Evolutionary conservation across 30 jellyfish, hydroid and myxozoan species (phyloP).

Genomic region (Calvadosia cruxmelitensis): DNA sequence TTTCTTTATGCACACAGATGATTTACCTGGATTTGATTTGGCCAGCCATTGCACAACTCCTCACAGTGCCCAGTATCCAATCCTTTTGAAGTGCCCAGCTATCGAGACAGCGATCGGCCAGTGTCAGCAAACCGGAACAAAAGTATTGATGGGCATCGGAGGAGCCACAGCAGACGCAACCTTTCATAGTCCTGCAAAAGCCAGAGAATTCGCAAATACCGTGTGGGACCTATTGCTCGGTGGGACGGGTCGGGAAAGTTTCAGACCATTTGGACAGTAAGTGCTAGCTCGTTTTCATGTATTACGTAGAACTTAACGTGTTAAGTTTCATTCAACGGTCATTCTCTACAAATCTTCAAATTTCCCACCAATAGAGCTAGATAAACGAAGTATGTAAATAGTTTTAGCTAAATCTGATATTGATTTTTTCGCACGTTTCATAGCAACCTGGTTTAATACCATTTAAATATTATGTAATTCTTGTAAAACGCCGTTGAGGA

Average conservation of each 20-base stretch:
- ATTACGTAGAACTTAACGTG: too few species aligned
- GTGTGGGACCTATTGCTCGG: slow-evolving; percentile 34
- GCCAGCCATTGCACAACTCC: slow-evolving; percentile 93
- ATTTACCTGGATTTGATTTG: slow-evolving; percentile 84
- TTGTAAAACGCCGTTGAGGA: too few species aligned
- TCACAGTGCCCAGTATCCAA: slow-evolving; percentile 60
- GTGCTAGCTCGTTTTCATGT: too few species aligned
- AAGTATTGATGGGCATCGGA: slow-evolving; percentile 20
- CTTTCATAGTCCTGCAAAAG: slow-evolving; percentile 9
- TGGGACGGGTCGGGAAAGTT: slow-evolving; percentile 5
- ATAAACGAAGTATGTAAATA: too few species aligned
- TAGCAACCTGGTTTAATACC: too few species aligned
- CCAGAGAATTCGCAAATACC: slow-evolving; percentile 20
- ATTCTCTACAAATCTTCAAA: too few species aligned
- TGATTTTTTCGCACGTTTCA: too few species aligned
- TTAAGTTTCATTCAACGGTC: too few species aligned
- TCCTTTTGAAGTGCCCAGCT: slow-evolving; percentile 60
- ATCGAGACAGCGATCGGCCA: slow-evolving; percentile 49
- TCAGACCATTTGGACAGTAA: slow-evolving; percentile 2
- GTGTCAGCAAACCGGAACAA: slow-evolving; percentile 26
- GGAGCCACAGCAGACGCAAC: slow-evolving; percentile 30
- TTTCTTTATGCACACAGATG: slow-evolving; percentile 12
- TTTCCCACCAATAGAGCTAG: too few species aligned
- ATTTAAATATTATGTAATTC: too few species aligned
- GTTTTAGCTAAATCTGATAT: too few species aligned